Conservation (phyloP, 92 coral and sea anemone species). For the Galaxea fascicularis region DNA sequence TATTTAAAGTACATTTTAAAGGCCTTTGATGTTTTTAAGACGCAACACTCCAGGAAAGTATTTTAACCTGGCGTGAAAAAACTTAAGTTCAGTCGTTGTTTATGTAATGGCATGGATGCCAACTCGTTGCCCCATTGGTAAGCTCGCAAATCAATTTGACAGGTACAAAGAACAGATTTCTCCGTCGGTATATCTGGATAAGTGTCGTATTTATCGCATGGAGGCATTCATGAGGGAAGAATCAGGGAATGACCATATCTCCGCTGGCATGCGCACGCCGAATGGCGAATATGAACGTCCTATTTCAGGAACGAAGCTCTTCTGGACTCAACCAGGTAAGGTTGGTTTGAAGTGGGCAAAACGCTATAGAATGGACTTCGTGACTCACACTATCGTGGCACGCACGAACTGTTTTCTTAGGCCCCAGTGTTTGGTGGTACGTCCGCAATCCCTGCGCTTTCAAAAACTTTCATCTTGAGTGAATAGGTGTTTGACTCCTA, state of each 20-base stretch:
- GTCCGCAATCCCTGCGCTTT: too few species aligned
- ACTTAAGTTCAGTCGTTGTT: too few species aligned
- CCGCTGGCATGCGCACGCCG: conserved; percentile 77
- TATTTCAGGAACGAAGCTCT: conserved; percentile 54
- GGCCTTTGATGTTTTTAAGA: too few species aligned
- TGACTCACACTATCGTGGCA: too few species aligned
- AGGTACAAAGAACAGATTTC: conserved; percentile 67
- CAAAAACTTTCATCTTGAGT: too few species aligned
- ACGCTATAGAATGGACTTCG: not conserved
- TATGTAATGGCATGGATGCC: not conserved
- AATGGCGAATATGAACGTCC: conserved; percentile 76
- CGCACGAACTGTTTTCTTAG: too few species aligned
- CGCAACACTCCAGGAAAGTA: too few species aligned
- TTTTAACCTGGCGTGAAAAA: too few species aligned
- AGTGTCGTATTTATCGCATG: conserved; percentile 64
- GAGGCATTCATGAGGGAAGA: conserved; percentile 66
- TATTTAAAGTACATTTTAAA: too few species aligned
- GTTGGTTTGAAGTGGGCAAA: not conserved
- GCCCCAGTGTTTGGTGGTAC: too few species aligned
- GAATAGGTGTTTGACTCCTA: too few species aligned
- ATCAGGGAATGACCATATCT: conserved; percentile 51
- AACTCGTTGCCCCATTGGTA: not conserved
- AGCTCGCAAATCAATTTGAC: not conserved
- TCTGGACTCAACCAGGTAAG: conserved; percentile 80
- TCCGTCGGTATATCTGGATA: conserved; percentile 52